Conservation (phyloP, 1,140 invertebrate genomes). For the Drosophila nigromelanica region DNA sequence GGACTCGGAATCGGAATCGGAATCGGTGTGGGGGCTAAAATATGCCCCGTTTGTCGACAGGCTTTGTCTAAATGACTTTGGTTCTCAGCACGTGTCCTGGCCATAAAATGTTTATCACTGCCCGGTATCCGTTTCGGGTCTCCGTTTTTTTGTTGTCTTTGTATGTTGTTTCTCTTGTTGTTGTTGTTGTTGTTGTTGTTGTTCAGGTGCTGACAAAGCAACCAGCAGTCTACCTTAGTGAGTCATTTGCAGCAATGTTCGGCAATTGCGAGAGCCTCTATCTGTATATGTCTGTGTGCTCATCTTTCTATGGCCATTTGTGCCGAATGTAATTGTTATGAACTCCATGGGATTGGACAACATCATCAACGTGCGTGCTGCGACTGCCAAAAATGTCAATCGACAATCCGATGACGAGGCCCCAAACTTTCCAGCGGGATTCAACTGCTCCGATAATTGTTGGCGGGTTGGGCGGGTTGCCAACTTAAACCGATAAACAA, state of each 20-base stretch:
- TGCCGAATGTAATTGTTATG: conserved; percentile 71
- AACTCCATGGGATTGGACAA: conserved; percentile 54
- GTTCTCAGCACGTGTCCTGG: conserved; percentile 58
- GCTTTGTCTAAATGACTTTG: conserved; percentile 27
- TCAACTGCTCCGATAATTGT: conserved; percentile 73
- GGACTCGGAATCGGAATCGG: conserved; percentile 4
- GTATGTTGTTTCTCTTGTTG: background rate
- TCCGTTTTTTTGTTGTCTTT: background rate
- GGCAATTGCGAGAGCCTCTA: conserved; percentile 16
- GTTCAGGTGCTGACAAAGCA: conserved; percentile 31
- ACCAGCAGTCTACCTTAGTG: conserved; percentile 12
- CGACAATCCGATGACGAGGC: conserved; percentile 5
- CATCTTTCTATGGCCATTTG: conserved; percentile 20
- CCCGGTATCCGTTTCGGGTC: conserved; percentile 11
- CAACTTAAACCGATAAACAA: conserved; percentile 41
- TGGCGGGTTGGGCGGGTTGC: conserved; percentile 50
- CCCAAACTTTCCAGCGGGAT: background rate
- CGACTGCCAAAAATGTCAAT: conserved; percentile 37
- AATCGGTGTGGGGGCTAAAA: conserved; percentile 28
- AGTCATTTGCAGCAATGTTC: conserved; percentile 20
- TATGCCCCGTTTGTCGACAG: conserved; percentile 3
- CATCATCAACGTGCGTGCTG: conserved; percentile 55
- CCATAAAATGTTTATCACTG: conserved; percentile 54
- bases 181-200: background rate
- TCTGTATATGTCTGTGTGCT: conserved; percentile 4